These are phyloP conservation scores for Eleutherodactylus coqui DNA, from an alignment of 2,797 vertebrate species.

Conservation along the genomic window DNA sequence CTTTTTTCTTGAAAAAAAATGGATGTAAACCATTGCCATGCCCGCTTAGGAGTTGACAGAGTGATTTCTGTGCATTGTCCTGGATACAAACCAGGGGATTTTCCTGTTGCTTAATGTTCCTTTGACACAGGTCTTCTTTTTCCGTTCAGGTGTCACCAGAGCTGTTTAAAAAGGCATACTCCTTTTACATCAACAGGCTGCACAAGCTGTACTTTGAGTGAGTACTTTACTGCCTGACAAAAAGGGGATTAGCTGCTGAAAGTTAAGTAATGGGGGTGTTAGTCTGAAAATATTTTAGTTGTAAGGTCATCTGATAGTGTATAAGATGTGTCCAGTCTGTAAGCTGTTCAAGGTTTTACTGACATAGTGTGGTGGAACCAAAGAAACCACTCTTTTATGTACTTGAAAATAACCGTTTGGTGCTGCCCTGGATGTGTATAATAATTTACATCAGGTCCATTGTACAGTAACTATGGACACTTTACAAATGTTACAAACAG, in stretches of 20 bases:
- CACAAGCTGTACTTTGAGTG: conserved; percentile 78
- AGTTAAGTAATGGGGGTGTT: background rate
- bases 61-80: background rate
- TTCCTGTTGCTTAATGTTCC: conserved; percentile 41
- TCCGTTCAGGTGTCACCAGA: conserved; percentile 72
- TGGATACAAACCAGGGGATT: conserved; percentile 20
- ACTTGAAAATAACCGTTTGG: background rate
- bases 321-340: conserved; percentile 9
- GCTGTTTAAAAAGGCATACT: conserved; percentile 75
- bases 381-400: background rate
- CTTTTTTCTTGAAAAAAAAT: too few relatives aligned
- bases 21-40: too few relatives aligned
- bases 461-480: background rate
- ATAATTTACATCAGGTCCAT: background rate
- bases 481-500: background rate
- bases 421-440: background rate
- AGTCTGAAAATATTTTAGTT: background rate
- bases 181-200: conserved; percentile 74
- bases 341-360: conserved; percentile 9
- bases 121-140: conserved; percentile 28
- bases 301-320: background rate
- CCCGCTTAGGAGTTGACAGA: too few relatives aligned
- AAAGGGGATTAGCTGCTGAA: conserved; percentile 26
- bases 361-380: background rate
- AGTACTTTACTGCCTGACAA: conserved; percentile 65